Base-by-base conservation (phyloP, 2,113 vertebrate species). In the Arizona elegans region DNA sequence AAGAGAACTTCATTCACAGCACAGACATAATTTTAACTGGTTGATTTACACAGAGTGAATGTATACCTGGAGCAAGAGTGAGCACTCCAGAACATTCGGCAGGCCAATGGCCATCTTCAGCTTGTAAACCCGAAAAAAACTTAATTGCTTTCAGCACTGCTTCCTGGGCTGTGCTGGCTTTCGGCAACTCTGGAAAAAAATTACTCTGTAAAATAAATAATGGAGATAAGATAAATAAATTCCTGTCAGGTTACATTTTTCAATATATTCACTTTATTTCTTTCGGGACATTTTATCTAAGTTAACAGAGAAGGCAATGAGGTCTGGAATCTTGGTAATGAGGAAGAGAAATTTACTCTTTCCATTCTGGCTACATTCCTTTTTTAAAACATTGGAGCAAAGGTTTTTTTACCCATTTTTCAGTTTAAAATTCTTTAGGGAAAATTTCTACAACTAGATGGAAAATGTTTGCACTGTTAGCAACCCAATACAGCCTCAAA, bases 31-130 rank as follows among this genome's bases (percentile, higher is more conserved):
- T 29, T 29, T 54, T 88, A 54, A 17, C 86, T 53, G 26, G 47
- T 52, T 53, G 26, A 52, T 53, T 53, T 17, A 54, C 0, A 21
- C 29, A 62, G 33, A 56, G 26, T 52, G 1, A 10, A 29, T 53
- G 0, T 0, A 1, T 95, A 99, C 99, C 99, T 97, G 99, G 98
- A 91, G 99, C 96, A 88, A 99, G 97, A 95, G 99, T 99, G 43
- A 99, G 98, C 0, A 99, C 98, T 12, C 99, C 99, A 0, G 99
- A 99, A 0, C 99, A 99, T 95, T 99, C 99, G 0, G 98, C 98
- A 0, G 99, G 96, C 99, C 99, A 99, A 96, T 99, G 99, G 7
- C 99, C 99, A 1, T 99, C 99, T 94, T 99, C 99, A 0, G 98
- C 98, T 96, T 99, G 99, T 52, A 99, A 97, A 10, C 92, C 92